Evolutionary conservation across 53 echinoderm and acorn worm genomes (phyloP).

Genomic region (Arbacia lixula): DNA sequence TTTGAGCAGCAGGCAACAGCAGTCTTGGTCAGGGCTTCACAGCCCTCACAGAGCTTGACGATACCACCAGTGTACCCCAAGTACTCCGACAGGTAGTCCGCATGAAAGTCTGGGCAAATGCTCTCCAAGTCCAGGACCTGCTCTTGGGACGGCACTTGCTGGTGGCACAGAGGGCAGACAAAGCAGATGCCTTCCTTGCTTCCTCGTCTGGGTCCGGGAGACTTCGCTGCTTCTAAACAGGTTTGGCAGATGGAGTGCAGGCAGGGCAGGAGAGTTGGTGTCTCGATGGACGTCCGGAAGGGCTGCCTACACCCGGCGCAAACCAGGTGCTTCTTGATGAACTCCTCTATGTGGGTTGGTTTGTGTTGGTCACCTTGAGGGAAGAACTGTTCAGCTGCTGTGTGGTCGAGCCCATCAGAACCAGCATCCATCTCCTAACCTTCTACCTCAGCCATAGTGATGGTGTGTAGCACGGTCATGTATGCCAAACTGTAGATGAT

Average conservation of each 20-base stretch:
- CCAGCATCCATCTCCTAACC: constrained; percentile 12
- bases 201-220: background rate
- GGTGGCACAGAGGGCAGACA: constrained; percentile 34
- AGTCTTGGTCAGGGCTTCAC: constrained; percentile 59
- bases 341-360: constrained; percentile 53
- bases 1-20: constrained; percentile 75
- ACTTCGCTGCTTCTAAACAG: constrained; percentile 54
- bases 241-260: constrained; percentile 72
- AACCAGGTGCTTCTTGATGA: constrained; percentile 64
- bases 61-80: constrained; percentile 33
- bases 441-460: too few species aligned
- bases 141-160: constrained; percentile 32
- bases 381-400: constrained; percentile 1
- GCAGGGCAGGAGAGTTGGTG: constrained; percentile 75
- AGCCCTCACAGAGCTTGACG: constrained; percentile 70
- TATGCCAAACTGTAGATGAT: too few species aligned
- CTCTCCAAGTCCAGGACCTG: background rate
- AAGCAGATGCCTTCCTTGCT: background rate
- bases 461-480: too few species aligned
- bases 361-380: background rate
- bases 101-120: constrained; percentile 34
- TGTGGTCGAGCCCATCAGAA: constrained; percentile 18
- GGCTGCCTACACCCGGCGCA: constrained; percentile 63
- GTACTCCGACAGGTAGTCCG: constrained; percentile 31
- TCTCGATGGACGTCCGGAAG: constrained; percentile 61